Conservation (phyloP, 1,140 invertebrate species). For the Andricus grossulariae region DNA sequence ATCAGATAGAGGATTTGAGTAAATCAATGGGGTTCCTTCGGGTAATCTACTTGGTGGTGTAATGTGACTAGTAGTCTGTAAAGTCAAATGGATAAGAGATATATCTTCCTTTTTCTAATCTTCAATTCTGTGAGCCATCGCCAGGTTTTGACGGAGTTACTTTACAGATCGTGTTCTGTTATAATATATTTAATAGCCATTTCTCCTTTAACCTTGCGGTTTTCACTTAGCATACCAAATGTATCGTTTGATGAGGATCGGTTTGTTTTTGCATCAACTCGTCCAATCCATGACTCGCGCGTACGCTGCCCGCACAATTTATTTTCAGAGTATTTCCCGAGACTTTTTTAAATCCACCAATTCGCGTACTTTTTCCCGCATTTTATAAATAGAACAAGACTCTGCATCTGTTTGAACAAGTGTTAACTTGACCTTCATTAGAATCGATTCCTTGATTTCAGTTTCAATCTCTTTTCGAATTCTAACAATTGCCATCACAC, state of each 20-base stretch:
- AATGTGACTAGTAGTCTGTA: too few species aligned
- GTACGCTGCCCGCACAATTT: slow-evolving; percentile 20
- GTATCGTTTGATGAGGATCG: slow-evolving; percentile 14
- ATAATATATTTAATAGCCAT: not conserved
- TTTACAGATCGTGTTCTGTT: too few species aligned
- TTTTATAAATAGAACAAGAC: slow-evolving; percentile 10
- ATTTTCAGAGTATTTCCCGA: slow-evolving; percentile 28
- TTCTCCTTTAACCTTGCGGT: not conserved
- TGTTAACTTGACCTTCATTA: slow-evolving; percentile 22
- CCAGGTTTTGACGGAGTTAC: too few species aligned
- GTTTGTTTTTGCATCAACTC: slow-evolving; percentile 26
- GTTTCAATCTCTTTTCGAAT: not conserved
- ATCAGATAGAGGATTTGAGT: too few species aligned
- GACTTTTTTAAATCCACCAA: slow-evolving; percentile 15
- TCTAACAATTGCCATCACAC: not conserved
- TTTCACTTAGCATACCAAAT: slow-evolving; percentile 22
- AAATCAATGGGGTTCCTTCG: too few species aligned
- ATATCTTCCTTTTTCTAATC: too few species aligned
- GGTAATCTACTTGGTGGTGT: too few species aligned
- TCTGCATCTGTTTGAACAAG: slow-evolving; percentile 20
- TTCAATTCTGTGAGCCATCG: too few species aligned
- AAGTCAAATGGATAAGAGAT: too few species aligned
- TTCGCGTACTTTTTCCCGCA: not conserved
- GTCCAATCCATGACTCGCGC: slow-evolving; percentile 1
- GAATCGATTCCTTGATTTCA: not conserved